Base-by-base conservation (phyloP, 1,140 invertebrate species). In the Bombus waltoni region DNA sequence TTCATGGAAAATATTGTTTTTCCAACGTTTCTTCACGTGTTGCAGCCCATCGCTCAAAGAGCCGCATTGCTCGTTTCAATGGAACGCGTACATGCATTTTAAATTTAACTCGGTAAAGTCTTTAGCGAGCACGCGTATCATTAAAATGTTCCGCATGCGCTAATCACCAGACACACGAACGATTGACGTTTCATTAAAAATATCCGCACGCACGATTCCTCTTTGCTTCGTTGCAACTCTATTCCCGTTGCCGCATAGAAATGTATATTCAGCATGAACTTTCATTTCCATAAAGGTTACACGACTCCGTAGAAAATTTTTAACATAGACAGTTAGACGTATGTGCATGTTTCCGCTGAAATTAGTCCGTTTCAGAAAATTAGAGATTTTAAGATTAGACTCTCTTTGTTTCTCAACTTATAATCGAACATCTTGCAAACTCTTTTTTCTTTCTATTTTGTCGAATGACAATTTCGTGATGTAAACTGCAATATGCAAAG, bases 101-200 rank as follows among this genome's bases (percentile, higher is more conserved):
- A 85, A 85, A 72, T 80, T 72, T 79, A 85, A 72, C 83, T 73
- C 28, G 38, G 53, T 72, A 85, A 85, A 47, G 77, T 80, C 65
- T 72, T 59, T 65, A 72, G 76, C 77, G 53, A 47, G 76, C 77
- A 80, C 83, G 83, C 83, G 83, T 80, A 78, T 85, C 83, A 85
- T 85, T 85, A 85, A 85, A 85, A 85, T 85, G 83, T 85, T 80
- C 68, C 83, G 76, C 76, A 72, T 85, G 83, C 83, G 77, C 77
- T 85, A 85, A 85, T 85, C 83, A 85, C 76, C 68, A 85, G 83
- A 85, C 83, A 80, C 83, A 85, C 83, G 71, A 81, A 74, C 70
- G 59, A 75, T 81, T 42, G 71, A 13, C 73, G 73, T 76, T 71
- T 77, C 79, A 73, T 81, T 73, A 68, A 75, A 81, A 86, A 81